Conservation (phyloP, 2,113 vertebrate genomes). For the Mus musculus region DNA sequence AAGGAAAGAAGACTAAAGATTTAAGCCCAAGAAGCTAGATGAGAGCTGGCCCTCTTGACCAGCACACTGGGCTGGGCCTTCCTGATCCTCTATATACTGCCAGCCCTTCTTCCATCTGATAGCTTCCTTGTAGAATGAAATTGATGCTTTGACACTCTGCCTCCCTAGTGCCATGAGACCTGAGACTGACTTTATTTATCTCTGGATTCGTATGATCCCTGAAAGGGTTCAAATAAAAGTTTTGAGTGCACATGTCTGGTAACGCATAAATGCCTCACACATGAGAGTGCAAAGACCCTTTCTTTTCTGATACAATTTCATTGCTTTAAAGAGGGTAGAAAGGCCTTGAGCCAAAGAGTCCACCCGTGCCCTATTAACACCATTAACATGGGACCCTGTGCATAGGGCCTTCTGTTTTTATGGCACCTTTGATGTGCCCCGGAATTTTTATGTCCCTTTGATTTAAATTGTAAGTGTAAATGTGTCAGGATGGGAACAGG, state of each 20-base stretch:
- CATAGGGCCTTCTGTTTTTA: conserved; percentile 17
- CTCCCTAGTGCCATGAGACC: background rate
- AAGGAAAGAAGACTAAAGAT: background rate
- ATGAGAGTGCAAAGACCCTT: background rate
- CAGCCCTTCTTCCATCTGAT: background rate
- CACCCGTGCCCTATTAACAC: conserved; percentile 48
- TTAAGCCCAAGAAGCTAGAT: background rate
- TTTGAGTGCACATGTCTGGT: conserved; percentile 1
- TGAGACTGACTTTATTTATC: background rate
- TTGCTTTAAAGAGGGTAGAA: background rate
- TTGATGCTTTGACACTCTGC: background rate
- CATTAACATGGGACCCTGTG: background rate
- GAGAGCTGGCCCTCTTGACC: background rate
- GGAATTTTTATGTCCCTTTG: conserved; percentile 53
- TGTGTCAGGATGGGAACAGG: background rate
- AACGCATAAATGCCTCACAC: background rate
- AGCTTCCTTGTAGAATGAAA: background rate
- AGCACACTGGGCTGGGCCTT: background rate
- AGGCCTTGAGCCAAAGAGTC: conserved; percentile 49
- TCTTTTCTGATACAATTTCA: conserved; percentile 30
- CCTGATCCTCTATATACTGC: fast-evolving
- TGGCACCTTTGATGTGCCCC: conserved; percentile 26
- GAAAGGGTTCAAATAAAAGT: conserved; percentile 22
- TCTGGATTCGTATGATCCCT: background rate
- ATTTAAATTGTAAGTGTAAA: conserved; percentile 41